These are phyloP conservation scores for Drosophila bocki DNA, from an alignment of 1,140 invertebrate genomes.

Conservation along the genomic window DNA sequence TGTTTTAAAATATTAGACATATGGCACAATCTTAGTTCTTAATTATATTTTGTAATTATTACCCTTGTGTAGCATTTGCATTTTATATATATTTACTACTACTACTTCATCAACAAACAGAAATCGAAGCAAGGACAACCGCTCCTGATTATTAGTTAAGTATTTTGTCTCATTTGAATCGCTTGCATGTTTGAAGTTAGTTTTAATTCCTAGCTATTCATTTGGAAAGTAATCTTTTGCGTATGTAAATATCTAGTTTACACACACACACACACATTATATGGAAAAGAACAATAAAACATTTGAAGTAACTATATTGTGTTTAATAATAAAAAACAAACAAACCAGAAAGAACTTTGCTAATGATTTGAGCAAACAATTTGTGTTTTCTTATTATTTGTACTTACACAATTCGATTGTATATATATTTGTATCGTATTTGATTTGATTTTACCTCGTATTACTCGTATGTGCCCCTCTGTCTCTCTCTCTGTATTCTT, in stretches of 20 bases:
- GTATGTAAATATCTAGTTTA: conserved; percentile 78
- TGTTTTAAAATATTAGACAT: conserved; percentile 19
- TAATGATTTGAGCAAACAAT: conserved; percentile 63
- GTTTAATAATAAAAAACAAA: conserved; percentile 78
- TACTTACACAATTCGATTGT: conserved; percentile 38
- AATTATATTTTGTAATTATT: conserved; percentile 73
- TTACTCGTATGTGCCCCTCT: conserved; percentile 42
- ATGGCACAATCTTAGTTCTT: conserved; percentile 49
- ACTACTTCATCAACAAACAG: conserved; percentile 31
- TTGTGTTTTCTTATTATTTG: conserved; percentile 74
- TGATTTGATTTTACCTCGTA: conserved; percentile 38
- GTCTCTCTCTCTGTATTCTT: conserved; percentile 28
- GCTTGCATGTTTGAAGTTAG: conserved; percentile 75
- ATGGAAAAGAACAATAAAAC: conserved; percentile 56
- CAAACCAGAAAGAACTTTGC: conserved; percentile 61
- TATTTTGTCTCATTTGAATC: conserved; percentile 62
- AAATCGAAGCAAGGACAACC: conserved; percentile 16
- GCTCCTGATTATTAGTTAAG: conserved; percentile 42
- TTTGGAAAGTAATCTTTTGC: conserved; percentile 76
- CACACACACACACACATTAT: conserved; percentile 60
- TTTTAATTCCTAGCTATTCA: conserved; percentile 72
- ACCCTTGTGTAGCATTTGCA: conserved; percentile 75
- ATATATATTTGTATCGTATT: conserved; percentile 34
- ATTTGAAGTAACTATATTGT: conserved; percentile 77
- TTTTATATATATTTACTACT: conserved; percentile 63